These are phyloP conservation scores for Chiloscyllium punctatum DNA, from an alignment of 2,797 vertebrate species.

Conservation along the genomic window DNA sequence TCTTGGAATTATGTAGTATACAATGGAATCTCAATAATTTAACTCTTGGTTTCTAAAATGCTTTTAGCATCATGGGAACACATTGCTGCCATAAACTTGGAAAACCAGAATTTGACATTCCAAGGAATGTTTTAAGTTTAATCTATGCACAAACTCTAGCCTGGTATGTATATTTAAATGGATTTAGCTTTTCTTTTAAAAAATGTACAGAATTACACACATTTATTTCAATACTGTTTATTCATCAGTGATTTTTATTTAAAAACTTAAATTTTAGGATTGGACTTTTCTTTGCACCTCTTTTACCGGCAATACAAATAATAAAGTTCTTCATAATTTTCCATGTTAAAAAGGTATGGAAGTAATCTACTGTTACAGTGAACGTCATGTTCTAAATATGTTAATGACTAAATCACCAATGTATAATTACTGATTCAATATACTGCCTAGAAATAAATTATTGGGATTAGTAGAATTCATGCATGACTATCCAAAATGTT, in stretches of 20 bases:
- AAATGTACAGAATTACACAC: neutral
- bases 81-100: slow-evolving; percentile 58
- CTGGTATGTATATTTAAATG: slow-evolving; percentile 63
- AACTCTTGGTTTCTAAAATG: slow-evolving; percentile 5
- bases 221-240: neutral
- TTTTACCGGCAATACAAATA: slow-evolving; percentile 85
- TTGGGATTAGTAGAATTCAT: neutral
- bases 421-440: neutral
- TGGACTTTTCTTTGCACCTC: slow-evolving; percentile 87
- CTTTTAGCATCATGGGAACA: slow-evolving; percentile 72
- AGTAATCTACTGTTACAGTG: neutral
- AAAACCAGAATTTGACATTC: slow-evolving; percentile 84
- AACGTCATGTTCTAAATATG: no score
- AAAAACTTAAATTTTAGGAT: slow-evolving; percentile 61
- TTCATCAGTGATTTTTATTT: neutral
- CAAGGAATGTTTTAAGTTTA: slow-evolving; percentile 84
- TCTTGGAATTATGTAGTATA: neutral
- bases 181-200: neutral
- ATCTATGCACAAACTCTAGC: slow-evolving; percentile 89
- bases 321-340: slow-evolving; percentile 77
- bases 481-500: neutral
- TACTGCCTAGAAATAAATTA: neutral
- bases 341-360: slow-evolving; percentile 83
- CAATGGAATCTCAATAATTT: neutral
- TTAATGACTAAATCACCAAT: neutral